Conservation (phyloP, 1,140 invertebrate genomes). For the Berghia stephanieae region DNA sequence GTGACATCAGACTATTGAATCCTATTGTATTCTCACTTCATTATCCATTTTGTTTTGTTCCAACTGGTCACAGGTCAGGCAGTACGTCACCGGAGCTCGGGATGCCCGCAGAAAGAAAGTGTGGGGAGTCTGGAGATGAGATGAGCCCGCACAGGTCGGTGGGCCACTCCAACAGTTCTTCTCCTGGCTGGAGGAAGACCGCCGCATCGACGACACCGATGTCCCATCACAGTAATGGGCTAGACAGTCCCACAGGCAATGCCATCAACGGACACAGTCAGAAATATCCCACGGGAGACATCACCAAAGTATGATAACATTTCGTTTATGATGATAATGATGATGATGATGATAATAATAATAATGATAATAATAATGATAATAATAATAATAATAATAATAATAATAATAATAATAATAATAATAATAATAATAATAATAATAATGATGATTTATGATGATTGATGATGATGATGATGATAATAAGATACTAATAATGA, state of each 20-base stretch:
- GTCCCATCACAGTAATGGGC: background rate
- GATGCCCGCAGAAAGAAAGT: constrained; percentile 43
- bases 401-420: no score
- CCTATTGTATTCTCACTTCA: no score
- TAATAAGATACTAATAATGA: no score
- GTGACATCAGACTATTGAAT: no score
- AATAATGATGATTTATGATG: no score
- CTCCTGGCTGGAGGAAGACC: background rate
- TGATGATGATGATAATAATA: no score
- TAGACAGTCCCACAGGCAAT: background rate
- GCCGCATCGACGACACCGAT: background rate
- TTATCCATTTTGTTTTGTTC: background rate
- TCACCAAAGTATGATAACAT: constrained; percentile 27
- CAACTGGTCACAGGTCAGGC: constrained; percentile 32
- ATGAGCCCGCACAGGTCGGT: background rate
- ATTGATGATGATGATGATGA: no score
- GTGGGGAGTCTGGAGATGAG: constrained; percentile 35
- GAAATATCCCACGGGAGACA: constrained; percentile 31
- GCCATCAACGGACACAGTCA: constrained; percentile 35
- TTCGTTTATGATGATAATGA: background rate
- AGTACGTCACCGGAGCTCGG: constrained; percentile 40
- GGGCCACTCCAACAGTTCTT: constrained; percentile 18
- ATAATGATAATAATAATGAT: no score
- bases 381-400: no score
- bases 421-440: no score